Evolutionary conservation across 2,113 vertebrate genomes (phyloP), one percentile per base, ranked within the genome.

Genomic region (Hyla sarda): DNA sequence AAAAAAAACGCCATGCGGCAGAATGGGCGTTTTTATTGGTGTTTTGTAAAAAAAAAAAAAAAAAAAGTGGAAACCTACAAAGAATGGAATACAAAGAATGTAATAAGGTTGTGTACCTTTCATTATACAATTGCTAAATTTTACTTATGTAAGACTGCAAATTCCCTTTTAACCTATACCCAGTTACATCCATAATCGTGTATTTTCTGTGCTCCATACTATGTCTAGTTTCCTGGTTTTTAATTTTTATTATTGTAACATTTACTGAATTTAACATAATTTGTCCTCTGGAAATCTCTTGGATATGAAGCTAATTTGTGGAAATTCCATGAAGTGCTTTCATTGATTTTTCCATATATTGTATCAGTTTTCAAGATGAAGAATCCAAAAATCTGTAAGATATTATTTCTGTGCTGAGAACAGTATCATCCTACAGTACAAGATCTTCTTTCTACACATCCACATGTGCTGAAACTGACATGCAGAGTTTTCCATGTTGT

Each of bases 341-440:
- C 71, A 75, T 75, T 75, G 71, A 60, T 75, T 84, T 84, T 84
- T 83, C 72, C 82, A 75, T 84, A 62, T 75, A 84, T 84, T 84
- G 69, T 84, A 84, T 84, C 82, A 84, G 21, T 75, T 84, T 84
- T 83, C 82, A 84, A 75, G 41, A 32, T 41, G 12, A 75, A 56
- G 50, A 73, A 37, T 75, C 71, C 71, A 58, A 84, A 84, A 84
- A 76, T 75, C 82, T 84, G 82, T 37, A 75, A 84, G 54, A 75
- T 75, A 60, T 84, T 62, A 84, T 62, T 75, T 62, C 37, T 75
- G 71, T 62, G 37, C 54, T 47, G 52, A 28, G 34, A 84, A 52
- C 72, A 48, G 72, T 47, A 30, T 62, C 83, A 50, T 75, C 21
- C 28, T n/a, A 19, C 58, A 21, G 76, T 58, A 78, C 45, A 60